Evolutionary conservation across 2,113 vertebrate genomes (phyloP).

Genomic region (Cygnus buccinator): DNA sequence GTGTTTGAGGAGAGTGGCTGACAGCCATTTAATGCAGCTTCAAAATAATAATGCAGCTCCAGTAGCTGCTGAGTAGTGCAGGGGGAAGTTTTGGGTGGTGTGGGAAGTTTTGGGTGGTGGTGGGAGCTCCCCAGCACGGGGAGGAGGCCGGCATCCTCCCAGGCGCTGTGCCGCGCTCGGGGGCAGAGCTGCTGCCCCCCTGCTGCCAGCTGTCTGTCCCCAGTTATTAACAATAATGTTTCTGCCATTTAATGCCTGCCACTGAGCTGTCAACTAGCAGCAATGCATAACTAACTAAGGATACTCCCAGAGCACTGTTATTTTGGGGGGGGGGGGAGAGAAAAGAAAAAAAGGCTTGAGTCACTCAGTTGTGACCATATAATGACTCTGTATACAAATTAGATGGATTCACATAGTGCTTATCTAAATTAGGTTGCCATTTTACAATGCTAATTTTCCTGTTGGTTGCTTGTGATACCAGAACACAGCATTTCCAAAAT

Average conservation of each 20-base stretch:
- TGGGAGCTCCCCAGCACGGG: accelerated
- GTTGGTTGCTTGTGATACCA: conserved; percentile 39
- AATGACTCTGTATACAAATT: conserved; percentile 69
- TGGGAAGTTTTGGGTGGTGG: accelerated
- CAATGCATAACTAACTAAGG: not conserved
- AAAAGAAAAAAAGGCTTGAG: not conserved
- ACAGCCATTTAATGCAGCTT: not conserved
- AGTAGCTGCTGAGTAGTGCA: accelerated
- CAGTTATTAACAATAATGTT: not conserved
- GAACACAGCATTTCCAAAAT: not conserved
- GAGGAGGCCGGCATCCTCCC: not conserved
- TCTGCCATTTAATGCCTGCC: not conserved
- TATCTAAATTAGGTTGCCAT: conserved; percentile 67
- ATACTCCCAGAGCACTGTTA: not conserved
- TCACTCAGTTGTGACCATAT: conserved; percentile 37
- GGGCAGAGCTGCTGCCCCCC: not conserved
- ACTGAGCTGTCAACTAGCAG: not conserved
- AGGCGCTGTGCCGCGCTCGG: not conserved
- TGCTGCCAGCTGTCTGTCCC: not conserved
- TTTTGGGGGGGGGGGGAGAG: accelerated
- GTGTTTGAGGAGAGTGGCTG: accelerated
- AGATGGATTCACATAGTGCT: conserved; percentile 53
- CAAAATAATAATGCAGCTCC: too few relatives aligned
- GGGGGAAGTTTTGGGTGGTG: accelerated
- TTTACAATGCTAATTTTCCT: conserved; percentile 67